Base-by-base conservation (phyloP, 2,888 invertebrate genomes). In the Bombyx huttoni region DNA sequence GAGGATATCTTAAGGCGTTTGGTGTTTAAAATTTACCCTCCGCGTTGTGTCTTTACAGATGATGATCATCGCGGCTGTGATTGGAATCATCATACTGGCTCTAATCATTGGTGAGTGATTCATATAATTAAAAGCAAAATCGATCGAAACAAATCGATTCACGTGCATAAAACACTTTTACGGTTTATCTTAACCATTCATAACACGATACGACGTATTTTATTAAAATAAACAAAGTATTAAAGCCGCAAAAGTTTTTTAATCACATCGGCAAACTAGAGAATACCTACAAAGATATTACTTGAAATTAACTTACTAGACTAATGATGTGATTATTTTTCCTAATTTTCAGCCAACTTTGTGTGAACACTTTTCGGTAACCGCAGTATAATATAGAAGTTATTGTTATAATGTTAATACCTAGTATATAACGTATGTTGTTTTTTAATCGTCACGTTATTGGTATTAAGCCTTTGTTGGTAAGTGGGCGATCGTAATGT, bases 31-130 rank as follows among this genome's bases (percentile, higher is more conserved):
- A 47, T 10, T 47, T 47, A 35, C 47, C 47, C 8, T 2, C 47
- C 24, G 24, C 2, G 2, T 48, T 13, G 1, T 10, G 10, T 24
- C 13, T 13, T 89, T 88, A 12, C 82, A 93, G 92, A 96, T 96
- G 96, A 96, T 96, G 96, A 95, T 96, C 68, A 95, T 96, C 65
- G 93, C 96, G 84, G 96, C 96, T 60, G 92, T 95, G 51, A 95
- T 96, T 81, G 94, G 94, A 58, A 91, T 94, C 69, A 91, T 95
- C 68, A 92, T 96, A 77, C 86, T 96, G 78, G 94, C 94, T 72
- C 94, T 97, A 76, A 96, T 97, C 78, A 95, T 96, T 80, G 94
- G 97, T 97, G 90, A 94, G 94, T 78, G 40, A 47, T 53, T 51
- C 8, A 40, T 7, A 40, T 8, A 0, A 40, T 40, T 7, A 40